Conservation (phyloP, 2,888 invertebrate genomes). For the Leptinotarsa haldemani region DNA sequence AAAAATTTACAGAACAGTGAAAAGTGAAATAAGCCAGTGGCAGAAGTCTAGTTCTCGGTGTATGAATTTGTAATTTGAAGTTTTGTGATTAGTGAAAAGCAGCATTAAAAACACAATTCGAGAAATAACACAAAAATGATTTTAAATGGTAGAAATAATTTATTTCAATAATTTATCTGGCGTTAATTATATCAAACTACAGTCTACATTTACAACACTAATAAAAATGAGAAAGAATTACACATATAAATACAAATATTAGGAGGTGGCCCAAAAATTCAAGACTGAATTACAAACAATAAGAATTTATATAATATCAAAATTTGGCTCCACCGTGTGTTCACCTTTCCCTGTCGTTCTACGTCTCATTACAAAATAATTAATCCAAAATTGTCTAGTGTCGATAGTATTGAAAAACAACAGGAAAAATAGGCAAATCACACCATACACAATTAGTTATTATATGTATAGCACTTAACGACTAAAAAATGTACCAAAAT, state of each 20-base stretch:
- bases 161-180: conserved; percentile 39
- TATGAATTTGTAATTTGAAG: no score
- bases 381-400: neutral
- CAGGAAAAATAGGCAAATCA: conserved; percentile 31
- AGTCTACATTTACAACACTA: conserved; percentile 53
- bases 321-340: conserved; percentile 18
- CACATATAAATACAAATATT: conserved; percentile 52
- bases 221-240: conserved; percentile 51
- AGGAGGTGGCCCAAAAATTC: conserved; percentile 44
- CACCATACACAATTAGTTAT: conserved; percentile 33
- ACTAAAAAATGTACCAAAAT: conserved; percentile 53
- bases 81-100: no score
- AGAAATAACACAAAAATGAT: neutral
- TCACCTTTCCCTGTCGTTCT: neutral
- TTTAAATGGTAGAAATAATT: conserved; percentile 43
- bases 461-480: conserved; percentile 51
- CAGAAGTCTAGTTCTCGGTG: no score
- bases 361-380: neutral
- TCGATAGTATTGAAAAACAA: conserved; percentile 23
- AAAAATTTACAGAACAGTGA: no score
- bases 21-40: no score
- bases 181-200: conserved; percentile 51
- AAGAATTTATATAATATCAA: neutral
- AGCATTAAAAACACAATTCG: no score
- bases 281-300: neutral